Base-by-base conservation (phyloP, 1,140 invertebrate species). In the Eriocheir sinensis region DNA sequence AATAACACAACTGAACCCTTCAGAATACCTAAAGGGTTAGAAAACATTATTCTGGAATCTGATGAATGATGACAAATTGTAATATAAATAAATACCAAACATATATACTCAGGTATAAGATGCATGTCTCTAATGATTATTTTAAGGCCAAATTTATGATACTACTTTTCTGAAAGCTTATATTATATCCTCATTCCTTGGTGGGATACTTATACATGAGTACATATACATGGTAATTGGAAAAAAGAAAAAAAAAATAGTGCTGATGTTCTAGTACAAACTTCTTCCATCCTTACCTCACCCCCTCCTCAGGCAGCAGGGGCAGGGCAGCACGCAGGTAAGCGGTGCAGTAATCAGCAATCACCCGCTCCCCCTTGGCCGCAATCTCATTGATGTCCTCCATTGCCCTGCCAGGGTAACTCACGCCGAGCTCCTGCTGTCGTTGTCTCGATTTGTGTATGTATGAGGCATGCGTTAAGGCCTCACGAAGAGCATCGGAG, bases 401-500 rank as follows among this genome's bases (percentile, higher is more conserved):
- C 48, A 95, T 81, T 21, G 40, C 17, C 30, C 93, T 44, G 21
- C 53, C 92, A 32, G 91, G 95, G 17, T 32, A 3, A 40, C 40
- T 72, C 21, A 95, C 95, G 30, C 86, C 95, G 36, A 98, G 97
- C 96, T 98, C 97, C 95, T 97, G 97, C 96, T 98, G 97, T 89
- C 97, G 97, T 93, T 97, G 96, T 96, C 97, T 97, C 97, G 99
- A 98, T 96, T 97, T 96, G 27, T 98, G 97, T 27, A 98, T 97
- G 96, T 98, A 99, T 0, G 98, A 98, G 92, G 97, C 97, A 96
- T 99, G 97, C 44, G 98, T 98, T 85, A 99, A 98, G 27, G 98
- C 98, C 96, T 97, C 97, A 92, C 98, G 97, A 38, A 99, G 96
- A 32, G 98, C 96, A 83, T 97, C 96, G 0, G 97, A 96, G 94